Evolutionary conservation across 2,888 invertebrate genomes (phyloP), one percentile per base, ranked within the genome.

Genomic region (Atethmia centrago): DNA sequence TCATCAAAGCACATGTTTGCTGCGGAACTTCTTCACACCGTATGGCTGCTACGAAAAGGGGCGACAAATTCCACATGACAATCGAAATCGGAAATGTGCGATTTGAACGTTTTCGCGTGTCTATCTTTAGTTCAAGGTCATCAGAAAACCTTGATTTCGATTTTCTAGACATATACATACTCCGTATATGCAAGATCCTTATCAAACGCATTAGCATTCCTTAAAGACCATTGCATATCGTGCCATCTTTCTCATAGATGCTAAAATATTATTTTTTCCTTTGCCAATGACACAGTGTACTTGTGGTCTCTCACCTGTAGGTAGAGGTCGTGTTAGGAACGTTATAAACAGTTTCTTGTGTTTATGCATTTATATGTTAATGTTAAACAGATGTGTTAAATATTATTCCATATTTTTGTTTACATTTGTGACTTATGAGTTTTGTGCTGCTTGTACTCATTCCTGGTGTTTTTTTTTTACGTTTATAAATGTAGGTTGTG

Each of bases 161-260:
- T 64, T 51, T 62, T 67, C 55, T 59, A 40, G 42, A 59, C 51
- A 51, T n/a, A 51, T 62, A 40, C 2, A 51, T 62, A 40, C 2
- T 16, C 2, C 25, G 42, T 51, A 49, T 42, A 59, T 42, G 40
- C 25, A 47, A 79, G 65, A 69, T 75, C 10, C 36, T 19, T 65
- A 82, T 58, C 61, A 42, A 14, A 45, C 47, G 16, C 56, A 68
- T 80, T 63, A 80, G 56, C 67, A 71, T 76, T 69, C 31, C 28
- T 51, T 31, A 65, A 58, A 66, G 3, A 69, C 31, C 64, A 62
- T 74, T 47, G 12, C 66, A 74, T 84, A 84, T 81, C 70, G 42
- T 53, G 40, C 64, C 19, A 86, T 83, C 85, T 85, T 87, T 86
- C 82, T 85, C 84, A 83, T 77, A 56, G 58, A 66, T 55, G 25